A percentile compares a stretch with the other conserved stretches of the same genome.
phyloP scores from a whole-genome alignment of 2,113 vertebrate species.

The Arvicanthis niloticus region DNA sequence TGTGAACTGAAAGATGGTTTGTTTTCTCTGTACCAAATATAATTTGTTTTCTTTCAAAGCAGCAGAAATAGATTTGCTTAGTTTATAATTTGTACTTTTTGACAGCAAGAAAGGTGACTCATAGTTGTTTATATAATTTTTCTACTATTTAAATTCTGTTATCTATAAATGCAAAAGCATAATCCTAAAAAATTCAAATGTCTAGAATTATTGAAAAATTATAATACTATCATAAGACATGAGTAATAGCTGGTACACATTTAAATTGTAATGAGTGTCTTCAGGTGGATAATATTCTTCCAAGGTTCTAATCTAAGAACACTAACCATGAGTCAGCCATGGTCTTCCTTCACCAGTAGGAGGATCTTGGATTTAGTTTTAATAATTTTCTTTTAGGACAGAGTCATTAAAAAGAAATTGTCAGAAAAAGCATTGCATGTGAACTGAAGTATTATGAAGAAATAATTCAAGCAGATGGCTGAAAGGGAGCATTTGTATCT shows the following conservation, averaged over 20 bases:
- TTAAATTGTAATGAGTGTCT: not conserved
- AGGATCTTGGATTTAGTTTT: not conserved
- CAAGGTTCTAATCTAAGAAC: not conserved
- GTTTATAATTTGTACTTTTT: constrained; percentile 9
- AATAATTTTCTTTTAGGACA: not conserved
- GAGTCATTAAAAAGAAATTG: not conserved
- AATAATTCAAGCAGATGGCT: not conserved
- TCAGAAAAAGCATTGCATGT: not conserved
- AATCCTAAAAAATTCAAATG: not conserved
- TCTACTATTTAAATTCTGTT: not conserved
- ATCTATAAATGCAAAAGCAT: not conserved
- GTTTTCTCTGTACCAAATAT: not conserved
- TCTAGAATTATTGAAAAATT: not conserved
- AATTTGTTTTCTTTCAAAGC: not conserved
- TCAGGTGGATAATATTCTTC: not conserved
- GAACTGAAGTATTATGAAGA: not conserved
- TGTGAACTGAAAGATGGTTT: not conserved
- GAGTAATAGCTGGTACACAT: not conserved
- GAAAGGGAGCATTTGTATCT: too few species aligned
- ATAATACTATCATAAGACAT: not conserved
- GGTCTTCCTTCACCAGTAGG: not conserved
- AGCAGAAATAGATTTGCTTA: not conserved
- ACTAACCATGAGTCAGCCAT: not conserved
- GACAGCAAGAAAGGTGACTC: not conserved
- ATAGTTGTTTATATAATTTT: not conserved